Evolutionary conservation across 2,797 vertebrate species (phyloP).

Genomic region (Halcyon leucocephala): DNA sequence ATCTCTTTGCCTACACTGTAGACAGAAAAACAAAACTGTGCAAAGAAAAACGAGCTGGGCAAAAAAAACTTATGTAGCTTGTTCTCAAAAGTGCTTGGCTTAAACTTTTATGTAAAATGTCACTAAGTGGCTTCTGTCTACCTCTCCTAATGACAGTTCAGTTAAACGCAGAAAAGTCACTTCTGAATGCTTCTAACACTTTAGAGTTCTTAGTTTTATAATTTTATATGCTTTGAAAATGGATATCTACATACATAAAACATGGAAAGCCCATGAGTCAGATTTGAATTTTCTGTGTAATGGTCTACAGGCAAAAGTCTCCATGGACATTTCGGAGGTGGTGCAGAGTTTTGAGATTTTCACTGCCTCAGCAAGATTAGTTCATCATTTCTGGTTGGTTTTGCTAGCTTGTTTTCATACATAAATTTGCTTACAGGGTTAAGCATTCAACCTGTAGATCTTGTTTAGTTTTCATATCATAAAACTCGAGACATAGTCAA

Average conservation of each 20-base stretch:
- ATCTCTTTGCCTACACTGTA: background rate
- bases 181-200: background rate
- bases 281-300: background rate
- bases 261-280: background rate
- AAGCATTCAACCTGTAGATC: background rate
- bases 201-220: slow-evolving; percentile 9
- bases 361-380: background rate
- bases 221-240: slow-evolving; percentile 15
- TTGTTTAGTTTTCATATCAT: background rate
- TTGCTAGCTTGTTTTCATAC: background rate
- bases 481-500: background rate
- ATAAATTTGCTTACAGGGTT: background rate
- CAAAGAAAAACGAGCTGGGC: background rate
- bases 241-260: background rate
- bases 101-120: background rate
- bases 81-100: background rate
- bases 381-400: background rate
- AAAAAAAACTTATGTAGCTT: background rate
- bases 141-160: background rate
- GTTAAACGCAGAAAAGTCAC: slow-evolving; percentile 2
- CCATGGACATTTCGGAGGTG: background rate
- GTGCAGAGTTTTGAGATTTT: background rate
- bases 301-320: background rate
- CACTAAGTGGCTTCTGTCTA: background rate
- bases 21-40: slow-evolving; percentile 6